Percentiles rank a stretch among this genome's conserved stretches.
These are phyloP conservation scores for Cyprinodon diabolis DNA, from an alignment of 2,797 vertebrate species.

Conservation along the genomic window DNA sequence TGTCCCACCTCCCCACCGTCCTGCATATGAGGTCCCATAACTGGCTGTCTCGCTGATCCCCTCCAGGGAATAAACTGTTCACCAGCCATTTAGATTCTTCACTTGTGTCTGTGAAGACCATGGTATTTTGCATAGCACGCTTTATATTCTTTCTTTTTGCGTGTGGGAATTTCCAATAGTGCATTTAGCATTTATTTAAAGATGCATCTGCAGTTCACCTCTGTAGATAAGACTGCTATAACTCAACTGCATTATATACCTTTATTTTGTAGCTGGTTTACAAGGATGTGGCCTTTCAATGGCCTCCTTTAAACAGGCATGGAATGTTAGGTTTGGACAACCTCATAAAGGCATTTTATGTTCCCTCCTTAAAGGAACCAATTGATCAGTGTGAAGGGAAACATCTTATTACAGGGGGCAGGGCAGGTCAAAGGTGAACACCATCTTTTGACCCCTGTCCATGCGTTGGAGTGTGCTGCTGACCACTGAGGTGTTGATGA, in stretches of 20 bases:
- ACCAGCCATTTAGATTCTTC: conserved; percentile 49
- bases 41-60: conserved; percentile 79
- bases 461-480: conserved; percentile 60
- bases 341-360: conserved; percentile 51
- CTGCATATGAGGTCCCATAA: conserved; percentile 67
- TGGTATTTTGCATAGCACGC: neutral
- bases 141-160: neutral
- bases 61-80: conserved; percentile 65
- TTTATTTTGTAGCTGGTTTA: conserved; percentile 49
- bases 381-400: conserved; percentile 59
- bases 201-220: neutral
- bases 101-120: conserved; percentile 40
- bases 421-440: conserved; percentile 69
- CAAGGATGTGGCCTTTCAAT: conserved; percentile 49
- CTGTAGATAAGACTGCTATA: neutral
- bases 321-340: conserved; percentile 27
- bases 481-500: conserved; percentile 71
- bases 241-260: conserved; percentile 8
- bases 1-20: conserved; percentile 63
- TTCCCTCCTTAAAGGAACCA: conserved; percentile 28
- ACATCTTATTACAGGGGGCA: conserved; percentile 61
- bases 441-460: conserved; percentile 52
- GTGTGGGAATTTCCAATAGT: neutral
- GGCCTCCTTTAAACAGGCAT: conserved; percentile 44
- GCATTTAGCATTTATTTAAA: neutral